phyloP scores from a whole-genome alignment of 1,140 invertebrate genomes.

The Euwallacea fornicatus region DNA sequence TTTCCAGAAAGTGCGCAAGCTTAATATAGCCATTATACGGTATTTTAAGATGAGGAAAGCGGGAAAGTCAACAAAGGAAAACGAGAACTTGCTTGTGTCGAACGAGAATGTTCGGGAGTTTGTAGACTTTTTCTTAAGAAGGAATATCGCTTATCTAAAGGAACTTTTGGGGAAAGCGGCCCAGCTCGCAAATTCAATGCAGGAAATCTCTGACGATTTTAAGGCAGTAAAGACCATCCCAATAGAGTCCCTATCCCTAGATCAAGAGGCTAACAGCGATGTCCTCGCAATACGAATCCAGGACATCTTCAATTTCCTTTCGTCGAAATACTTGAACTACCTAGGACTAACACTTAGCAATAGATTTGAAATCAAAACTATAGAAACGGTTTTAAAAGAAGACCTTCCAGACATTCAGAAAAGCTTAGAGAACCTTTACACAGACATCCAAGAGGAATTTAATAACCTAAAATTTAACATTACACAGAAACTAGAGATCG shows the following conservation, averaged over 20 bases:
- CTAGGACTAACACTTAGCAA: constrained; percentile 29
- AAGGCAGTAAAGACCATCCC: constrained; percentile 12
- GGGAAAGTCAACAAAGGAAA: constrained; percentile 20
- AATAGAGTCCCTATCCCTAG: neutral
- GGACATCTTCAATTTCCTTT: constrained; percentile 31
- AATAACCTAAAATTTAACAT: constrained; percentile 22
- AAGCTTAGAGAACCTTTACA: constrained; percentile 9
- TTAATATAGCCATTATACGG: constrained; percentile 28
- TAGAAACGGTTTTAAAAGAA: constrained; percentile 18
- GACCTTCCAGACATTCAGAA: constrained; percentile 11
- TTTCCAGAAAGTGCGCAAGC: constrained; percentile 27
- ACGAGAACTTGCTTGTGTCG: constrained; percentile 10
- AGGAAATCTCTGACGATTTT: constrained; percentile 31
- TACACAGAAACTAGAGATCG: constrained; percentile 24
- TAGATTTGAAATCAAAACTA: neutral
- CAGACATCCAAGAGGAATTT: constrained; percentile 24
- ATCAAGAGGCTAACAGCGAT: neutral
- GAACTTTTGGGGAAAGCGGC: constrained; percentile 4
- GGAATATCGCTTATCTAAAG: constrained; percentile 11
- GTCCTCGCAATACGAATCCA: neutral
- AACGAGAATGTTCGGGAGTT: constrained; percentile 26
- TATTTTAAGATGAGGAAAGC: constrained; percentile 32
- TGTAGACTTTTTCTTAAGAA: neutral
- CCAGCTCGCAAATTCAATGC: neutral
- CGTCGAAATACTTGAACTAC: constrained; percentile 39